Evolutionary conservation across 2,888 invertebrate species (phyloP).

Genomic region (Tridacna crocea): DNA sequence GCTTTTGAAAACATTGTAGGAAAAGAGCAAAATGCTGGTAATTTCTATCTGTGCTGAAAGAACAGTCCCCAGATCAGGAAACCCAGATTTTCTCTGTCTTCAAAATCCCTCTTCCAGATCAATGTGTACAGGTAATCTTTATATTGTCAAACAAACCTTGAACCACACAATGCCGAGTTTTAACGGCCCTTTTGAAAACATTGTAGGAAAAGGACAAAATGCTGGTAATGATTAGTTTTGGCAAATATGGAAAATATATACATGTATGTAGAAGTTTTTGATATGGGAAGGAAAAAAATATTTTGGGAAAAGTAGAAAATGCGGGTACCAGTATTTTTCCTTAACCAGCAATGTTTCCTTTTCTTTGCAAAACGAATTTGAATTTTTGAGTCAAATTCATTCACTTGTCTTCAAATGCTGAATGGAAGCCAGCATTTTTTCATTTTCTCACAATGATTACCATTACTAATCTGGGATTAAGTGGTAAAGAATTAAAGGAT

Average conservation of each 20-base stretch:
- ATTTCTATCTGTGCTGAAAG: slow-evolving; percentile 60
- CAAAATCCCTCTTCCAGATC: slow-evolving; percentile 62
- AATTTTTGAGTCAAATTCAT: too few relatives aligned
- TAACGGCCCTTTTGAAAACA: background rate
- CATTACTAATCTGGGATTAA: background rate
- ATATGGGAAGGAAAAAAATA: too few relatives aligned
- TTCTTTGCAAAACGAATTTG: too few relatives aligned
- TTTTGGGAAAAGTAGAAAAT: too few relatives aligned
- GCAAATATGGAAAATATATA: background rate
- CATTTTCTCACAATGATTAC: slow-evolving; percentile 4
- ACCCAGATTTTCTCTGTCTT: slow-evolving; percentile 60
- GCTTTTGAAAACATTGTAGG: slow-evolving; percentile 1
- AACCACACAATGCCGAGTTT: background rate
- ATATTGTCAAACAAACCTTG: background rate
- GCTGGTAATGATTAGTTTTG: too few relatives aligned
- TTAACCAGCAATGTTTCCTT: too few relatives aligned
- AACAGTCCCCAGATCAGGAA: slow-evolving; percentile 56
- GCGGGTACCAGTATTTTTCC: too few relatives aligned
- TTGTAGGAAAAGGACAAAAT: background rate
- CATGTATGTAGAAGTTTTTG: too few relatives aligned
- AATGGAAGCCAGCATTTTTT: background rate
- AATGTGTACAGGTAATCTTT: slow-evolving; percentile 53
- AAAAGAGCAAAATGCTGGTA: slow-evolving; percentile 15
- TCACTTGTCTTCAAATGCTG: too few relatives aligned
- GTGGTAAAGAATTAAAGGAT: too few relatives aligned